These are phyloP conservation scores for Columbina picui DNA, from an alignment of 2,113 vertebrate genomes.

Conservation along the genomic window DNA sequence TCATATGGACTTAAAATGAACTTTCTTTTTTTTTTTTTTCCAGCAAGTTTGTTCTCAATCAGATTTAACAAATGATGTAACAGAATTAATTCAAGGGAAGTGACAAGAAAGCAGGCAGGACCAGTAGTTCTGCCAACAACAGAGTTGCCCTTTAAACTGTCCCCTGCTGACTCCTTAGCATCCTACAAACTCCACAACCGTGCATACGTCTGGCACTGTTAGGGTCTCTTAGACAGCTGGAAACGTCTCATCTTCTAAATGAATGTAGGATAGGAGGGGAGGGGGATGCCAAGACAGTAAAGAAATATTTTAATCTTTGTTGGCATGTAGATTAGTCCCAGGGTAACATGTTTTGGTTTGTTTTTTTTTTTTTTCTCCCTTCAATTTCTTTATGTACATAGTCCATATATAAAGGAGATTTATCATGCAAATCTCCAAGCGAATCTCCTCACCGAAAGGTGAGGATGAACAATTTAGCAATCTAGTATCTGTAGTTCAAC, in stretches of 20 bases:
- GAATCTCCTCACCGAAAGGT: not conserved
- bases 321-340: not conserved
- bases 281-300: not conserved
- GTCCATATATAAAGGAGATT: not conserved
- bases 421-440: not conserved
- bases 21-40: not conserved
- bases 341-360: not conserved
- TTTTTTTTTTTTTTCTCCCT: fast-evolving
- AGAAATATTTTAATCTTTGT: not conserved
- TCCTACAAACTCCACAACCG: not conserved
- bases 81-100: not conserved
- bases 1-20: not conserved
- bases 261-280: not conserved
- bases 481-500: not conserved
- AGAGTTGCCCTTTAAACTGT: not conserved
- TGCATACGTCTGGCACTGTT: not conserved
- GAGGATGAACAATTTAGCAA: not conserved
- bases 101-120: not conserved
- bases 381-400: not conserved
- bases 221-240: not conserved
- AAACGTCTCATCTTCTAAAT: not conserved
- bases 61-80: not conserved
- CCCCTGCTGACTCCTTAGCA: not conserved
- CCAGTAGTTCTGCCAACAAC: not conserved
- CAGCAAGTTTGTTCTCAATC: not conserved